Base-by-base conservation (phyloP, 2,113 vertebrate species). In the Phycodurus eques region DNA sequence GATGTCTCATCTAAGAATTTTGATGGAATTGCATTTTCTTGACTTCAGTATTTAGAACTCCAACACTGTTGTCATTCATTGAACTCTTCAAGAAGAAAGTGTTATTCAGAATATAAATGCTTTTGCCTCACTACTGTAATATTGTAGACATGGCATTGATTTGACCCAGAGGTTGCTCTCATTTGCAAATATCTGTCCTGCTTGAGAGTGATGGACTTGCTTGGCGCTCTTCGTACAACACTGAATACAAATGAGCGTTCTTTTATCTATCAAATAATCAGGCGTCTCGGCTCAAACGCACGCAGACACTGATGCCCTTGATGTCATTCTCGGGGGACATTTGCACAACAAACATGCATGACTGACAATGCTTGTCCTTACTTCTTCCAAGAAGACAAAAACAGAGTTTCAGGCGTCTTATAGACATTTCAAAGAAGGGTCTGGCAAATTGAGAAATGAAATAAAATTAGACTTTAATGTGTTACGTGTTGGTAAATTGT, bases 161-260 rank as follows among this genome's bases (percentile, higher is more conserved):
- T 85, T 85, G 83, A 90, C 80, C 79, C 63, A 56, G 49, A 69
- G 74, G 84, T 84, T 83, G 76, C 80, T 81, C 80, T 89, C 78
- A 88, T 87, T 88, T 89, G 73, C 81, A 83, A 86, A 64, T 77
- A 77, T 72, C 67, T 31, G 72, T 77, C 65, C 66, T 66, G 60
- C 67, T 74, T 22, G 12, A 70, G 68, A 64, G 60, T 64, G 51
- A 78, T 76, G 81, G 70, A 84, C 80, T 83, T 70, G 74, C 75
- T 75, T 68, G 71, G 78, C 62, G 60, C 65, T 64, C 76, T 73
- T 60, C 51, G 60, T 68, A 62, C 78, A 53, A 53, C 74, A 56
- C 69, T 79, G 88, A 88, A 89, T 90, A 89, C 85, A 84, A 85
- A 89, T 88, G 67, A 86, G 75, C 47, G 22, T 67, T 47, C 72